A percentile compares a stretch with the other conserved stretches of the same genome.
Conservation (phyloP, 2,113 vertebrate species). For the Psittacula cyanocephala region DNA sequence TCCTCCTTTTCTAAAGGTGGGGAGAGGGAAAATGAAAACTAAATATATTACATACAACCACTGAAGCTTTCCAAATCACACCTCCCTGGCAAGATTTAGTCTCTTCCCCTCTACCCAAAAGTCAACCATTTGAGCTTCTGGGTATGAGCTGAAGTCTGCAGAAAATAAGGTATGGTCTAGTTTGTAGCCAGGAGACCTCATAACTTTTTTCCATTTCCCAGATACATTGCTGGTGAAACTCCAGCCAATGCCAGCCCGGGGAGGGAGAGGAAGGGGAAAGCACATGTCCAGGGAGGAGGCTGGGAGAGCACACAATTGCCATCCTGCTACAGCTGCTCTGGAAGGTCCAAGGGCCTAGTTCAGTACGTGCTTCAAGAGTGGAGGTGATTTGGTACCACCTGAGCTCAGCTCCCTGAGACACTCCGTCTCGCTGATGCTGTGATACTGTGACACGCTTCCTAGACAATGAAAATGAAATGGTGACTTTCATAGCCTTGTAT, state of each 20-base stretch:
- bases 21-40: background rate
- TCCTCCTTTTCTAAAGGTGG: background rate
- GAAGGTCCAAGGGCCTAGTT: background rate
- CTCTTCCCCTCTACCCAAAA: background rate
- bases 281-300: accelerated
- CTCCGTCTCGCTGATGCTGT: no score
- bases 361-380: accelerated
- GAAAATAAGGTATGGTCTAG: background rate
- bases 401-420: background rate
- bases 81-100: background rate
- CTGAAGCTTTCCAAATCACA: background rate
- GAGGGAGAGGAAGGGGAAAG: background rate
- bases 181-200: background rate
- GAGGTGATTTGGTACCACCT: background rate
- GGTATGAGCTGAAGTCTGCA: background rate
- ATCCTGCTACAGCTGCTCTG: background rate
- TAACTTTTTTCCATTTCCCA: background rate
- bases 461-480: background rate
- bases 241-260: background rate
- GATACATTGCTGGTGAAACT: background rate
- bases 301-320: background rate
- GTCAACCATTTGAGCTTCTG: background rate
- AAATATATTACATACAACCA: background rate
- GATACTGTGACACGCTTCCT: background rate
- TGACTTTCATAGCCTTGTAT: background rate